phyloP scores from a whole-genome alignment of 30 jellyfish, hydroid and myxozoan species.

The Chrysaora quinquecirrha region DNA sequence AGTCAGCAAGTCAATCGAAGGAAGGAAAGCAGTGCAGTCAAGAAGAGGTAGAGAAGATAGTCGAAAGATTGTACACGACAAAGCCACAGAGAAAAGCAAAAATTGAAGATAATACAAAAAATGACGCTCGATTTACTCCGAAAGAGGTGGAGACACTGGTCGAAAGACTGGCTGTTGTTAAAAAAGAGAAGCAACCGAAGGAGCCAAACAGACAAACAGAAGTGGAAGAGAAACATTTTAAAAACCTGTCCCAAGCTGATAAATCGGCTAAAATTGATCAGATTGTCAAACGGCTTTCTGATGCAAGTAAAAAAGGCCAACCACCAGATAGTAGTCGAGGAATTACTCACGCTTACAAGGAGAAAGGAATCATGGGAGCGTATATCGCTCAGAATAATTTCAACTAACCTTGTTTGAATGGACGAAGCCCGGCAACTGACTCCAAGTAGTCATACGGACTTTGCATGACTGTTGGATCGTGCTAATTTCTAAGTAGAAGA shows the following conservation, averaged over 20 bases:
- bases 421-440: too few species aligned
- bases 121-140: slow-evolving; percentile 22
- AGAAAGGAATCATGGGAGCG: slow-evolving; percentile 57
- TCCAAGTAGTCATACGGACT: too few species aligned
- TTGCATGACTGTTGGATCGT: too few species aligned
- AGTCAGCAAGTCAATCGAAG: not conserved
- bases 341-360: slow-evolving; percentile 39
- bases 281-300: slow-evolving; percentile 42
- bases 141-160: slow-evolving; percentile 42
- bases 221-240: slow-evolving; percentile 43
- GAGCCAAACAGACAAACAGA: slow-evolving; percentile 50
- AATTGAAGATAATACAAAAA: not conserved
- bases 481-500: too few species aligned
- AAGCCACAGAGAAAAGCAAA: slow-evolving; percentile 30
- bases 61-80: slow-evolving; percentile 38
- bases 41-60: slow-evolving; percentile 61
- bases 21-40: slow-evolving; percentile 22
- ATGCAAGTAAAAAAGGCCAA: not conserved
- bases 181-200: slow-evolving; percentile 14
- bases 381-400: slow-evolving; percentile 35
- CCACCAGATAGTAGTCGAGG: slow-evolving; percentile 58
- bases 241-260: slow-evolving; percentile 27
- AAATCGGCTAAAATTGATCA: slow-evolving; percentile 40
- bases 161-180: slow-evolving; percentile 48
- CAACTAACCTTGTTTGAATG: too few species aligned